Evolutionary conservation across 2,888 invertebrate genomes (phyloP).

Genomic region (Blastobasis lacticolella): DNA sequence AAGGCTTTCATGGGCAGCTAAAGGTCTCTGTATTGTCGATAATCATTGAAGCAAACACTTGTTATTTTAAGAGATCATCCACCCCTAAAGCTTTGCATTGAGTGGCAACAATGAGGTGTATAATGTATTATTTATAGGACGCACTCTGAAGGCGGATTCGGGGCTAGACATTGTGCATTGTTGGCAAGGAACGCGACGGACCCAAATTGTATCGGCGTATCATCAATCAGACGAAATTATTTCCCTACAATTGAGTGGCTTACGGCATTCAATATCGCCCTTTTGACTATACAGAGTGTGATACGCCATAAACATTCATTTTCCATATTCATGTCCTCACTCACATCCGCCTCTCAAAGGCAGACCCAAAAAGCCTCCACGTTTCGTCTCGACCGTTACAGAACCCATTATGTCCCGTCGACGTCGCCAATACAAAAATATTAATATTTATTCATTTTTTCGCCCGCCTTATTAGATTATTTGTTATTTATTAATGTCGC

Average conservation of each 20-base stretch:
- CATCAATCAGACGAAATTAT: slow-evolving; percentile 53
- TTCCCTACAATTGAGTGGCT: slow-evolving; percentile 44
- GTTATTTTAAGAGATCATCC: slow-evolving; percentile 76
- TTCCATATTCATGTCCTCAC: neutral
- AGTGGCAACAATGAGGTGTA: slow-evolving; percentile 61
- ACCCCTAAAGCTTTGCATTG: slow-evolving; percentile 66
- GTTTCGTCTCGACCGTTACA: neutral
- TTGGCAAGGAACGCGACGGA: slow-evolving; percentile 29
- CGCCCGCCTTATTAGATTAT: slow-evolving; percentile 41
- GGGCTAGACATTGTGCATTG: slow-evolving; percentile 33
- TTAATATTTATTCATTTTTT: slow-evolving; percentile 44
- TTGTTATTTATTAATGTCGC: slow-evolving; percentile 66
- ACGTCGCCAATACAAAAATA: slow-evolving; percentile 37
- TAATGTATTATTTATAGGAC: slow-evolving; percentile 73
- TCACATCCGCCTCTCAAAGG: neutral
- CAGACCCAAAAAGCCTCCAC: neutral
- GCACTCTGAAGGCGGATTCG: slow-evolving; percentile 65
- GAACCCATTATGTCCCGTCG: slow-evolving; percentile 8
- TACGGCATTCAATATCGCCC: slow-evolving; percentile 1
- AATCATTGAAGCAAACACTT: slow-evolving; percentile 76
- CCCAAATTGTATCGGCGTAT: slow-evolving; percentile 48
- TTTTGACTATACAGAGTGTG: neutral
- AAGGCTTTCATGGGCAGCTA: slow-evolving; percentile 69
- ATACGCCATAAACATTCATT: neutral
- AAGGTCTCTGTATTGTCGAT: slow-evolving; percentile 69